A percentile compares a stretch with the other conserved stretches of the same genome.
Conservation (phyloP, 2,797 vertebrate species). For the Premnoplex brunnescens region DNA sequence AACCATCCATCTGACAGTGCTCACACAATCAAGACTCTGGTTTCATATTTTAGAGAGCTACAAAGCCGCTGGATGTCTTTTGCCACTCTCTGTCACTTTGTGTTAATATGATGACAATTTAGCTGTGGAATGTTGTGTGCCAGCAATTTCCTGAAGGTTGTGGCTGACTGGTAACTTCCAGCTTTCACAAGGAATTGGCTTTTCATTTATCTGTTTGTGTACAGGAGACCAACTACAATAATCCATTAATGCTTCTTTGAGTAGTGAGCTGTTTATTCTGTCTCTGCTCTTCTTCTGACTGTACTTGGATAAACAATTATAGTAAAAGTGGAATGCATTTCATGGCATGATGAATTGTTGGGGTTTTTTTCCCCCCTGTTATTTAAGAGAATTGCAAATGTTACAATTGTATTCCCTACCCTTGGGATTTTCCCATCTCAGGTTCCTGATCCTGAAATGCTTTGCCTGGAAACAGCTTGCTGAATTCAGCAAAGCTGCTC, state of each 20-base stretch:
- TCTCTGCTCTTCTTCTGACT: background rate
- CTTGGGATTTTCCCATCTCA: background rate
- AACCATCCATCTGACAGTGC: constrained; percentile 9
- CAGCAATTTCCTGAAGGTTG: constrained; percentile 45
- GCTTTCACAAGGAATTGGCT: background rate
- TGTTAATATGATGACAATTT: background rate
- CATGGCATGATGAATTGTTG: background rate
- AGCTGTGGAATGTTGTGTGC: background rate
- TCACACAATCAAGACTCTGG: constrained; percentile 21
- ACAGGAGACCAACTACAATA: background rate
- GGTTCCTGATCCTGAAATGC: background rate
- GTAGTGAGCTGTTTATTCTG: constrained; percentile 18
- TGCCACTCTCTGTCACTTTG: constrained; percentile 19
- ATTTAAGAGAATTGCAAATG: background rate
- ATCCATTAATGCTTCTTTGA: background rate
- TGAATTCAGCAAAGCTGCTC: background rate
- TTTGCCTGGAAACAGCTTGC: background rate
- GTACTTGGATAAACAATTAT: background rate
- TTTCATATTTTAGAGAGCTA: constrained; percentile 27
- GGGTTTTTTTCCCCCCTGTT: background rate
- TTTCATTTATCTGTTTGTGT: background rate
- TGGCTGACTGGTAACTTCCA: constrained; percentile 1
- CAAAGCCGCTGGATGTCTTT: constrained; percentile 23
- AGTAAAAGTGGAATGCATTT: background rate
- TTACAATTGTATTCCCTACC: background rate